Evolutionary conservation across 2,888 invertebrate species (phyloP).

Genomic region (Euzetes globulus): DNA sequence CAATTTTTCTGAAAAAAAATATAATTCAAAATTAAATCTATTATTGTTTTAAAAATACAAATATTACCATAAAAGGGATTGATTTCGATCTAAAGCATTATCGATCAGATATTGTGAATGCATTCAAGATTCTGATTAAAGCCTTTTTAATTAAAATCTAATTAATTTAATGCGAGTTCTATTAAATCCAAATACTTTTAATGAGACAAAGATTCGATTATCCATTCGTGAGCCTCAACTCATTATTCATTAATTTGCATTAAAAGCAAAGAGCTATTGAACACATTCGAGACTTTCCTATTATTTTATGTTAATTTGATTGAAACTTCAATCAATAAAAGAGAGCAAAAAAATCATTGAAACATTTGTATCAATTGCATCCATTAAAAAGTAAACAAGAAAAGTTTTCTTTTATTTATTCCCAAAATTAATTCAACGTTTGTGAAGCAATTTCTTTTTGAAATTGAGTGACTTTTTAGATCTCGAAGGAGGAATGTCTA

Average conservation of each 20-base stretch:
- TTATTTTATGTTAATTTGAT: slow-evolving; percentile 20
- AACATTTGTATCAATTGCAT: neutral
- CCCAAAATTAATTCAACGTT: no score
- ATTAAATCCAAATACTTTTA: neutral
- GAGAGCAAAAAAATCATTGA: neutral
- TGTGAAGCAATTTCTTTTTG: no score
- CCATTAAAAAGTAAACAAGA: neutral
- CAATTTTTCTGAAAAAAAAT: no score
- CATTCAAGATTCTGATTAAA: neutral
- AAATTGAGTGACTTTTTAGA: no score
- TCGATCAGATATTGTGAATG: neutral
- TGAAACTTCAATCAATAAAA: neutral
- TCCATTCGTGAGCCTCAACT: slow-evolving; percentile 1
- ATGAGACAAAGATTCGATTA: slow-evolving; percentile 16
- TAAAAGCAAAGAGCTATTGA: neutral
- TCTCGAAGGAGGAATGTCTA: no score
- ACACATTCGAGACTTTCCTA: neutral
- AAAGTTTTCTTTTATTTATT: neutral
- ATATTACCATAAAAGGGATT: no score
- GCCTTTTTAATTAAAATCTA: slow-evolving; percentile 25
- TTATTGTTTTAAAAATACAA: no score
- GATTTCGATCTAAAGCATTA: neutral
- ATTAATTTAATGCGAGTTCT: slow-evolving; percentile 22
- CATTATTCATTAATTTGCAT: slow-evolving; percentile 28
- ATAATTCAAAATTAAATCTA: no score